Conservation (phyloP, 2,113 vertebrate genomes). For the Papio anubis region DNA sequence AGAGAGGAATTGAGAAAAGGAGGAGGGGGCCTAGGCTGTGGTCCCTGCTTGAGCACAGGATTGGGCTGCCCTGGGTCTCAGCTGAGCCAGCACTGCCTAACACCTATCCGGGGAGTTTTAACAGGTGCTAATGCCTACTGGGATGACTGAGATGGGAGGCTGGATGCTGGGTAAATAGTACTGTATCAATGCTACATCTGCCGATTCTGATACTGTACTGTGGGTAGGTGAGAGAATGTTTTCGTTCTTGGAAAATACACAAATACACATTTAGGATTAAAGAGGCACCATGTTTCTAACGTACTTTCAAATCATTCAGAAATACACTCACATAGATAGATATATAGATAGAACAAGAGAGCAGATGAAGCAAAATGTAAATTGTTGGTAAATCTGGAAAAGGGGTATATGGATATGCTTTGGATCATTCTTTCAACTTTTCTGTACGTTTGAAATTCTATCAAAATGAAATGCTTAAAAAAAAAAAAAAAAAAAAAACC, state of each 20-base stretch:
- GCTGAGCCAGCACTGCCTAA: background rate
- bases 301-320: background rate
- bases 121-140: rapidly evolving
- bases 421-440: background rate
- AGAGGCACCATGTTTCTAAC: background rate
- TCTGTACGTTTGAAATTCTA: background rate
- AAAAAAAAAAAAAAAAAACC: background rate
- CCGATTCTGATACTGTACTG: background rate
- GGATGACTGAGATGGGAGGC: background rate
- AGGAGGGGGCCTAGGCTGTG: background rate
- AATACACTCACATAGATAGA: background rate
- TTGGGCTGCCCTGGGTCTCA: background rate
- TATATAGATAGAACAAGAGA: background rate
- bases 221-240: background rate
- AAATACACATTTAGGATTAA: background rate
- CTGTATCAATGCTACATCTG: background rate
- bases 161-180: background rate
- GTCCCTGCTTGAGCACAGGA: background rate
- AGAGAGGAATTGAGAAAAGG: background rate
- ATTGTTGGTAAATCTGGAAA: background rate
- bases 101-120: background rate
- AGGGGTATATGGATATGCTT: background rate
- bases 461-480: background rate
- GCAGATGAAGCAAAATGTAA: background rate
- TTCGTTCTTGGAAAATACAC: background rate